Conservation (phyloP, 2,888 invertebrate species). For the Erebia palarica region DNA sequence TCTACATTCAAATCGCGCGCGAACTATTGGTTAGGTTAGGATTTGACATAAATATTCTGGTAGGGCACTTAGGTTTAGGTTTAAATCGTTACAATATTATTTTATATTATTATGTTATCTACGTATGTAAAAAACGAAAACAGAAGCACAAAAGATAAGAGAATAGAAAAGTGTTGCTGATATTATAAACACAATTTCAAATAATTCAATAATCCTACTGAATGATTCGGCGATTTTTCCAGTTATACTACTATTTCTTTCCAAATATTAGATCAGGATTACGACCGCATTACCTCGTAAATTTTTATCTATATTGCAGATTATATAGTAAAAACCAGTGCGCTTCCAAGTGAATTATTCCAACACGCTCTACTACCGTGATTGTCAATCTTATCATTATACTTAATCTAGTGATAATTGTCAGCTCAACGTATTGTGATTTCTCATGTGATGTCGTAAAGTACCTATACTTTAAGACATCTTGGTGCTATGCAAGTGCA, state of each 20-base stretch:
- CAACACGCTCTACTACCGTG: conserved; percentile 20
- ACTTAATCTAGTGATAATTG: background rate
- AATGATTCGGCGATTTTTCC: background rate
- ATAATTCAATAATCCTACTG: background rate
- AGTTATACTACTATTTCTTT: conserved; percentile 1
- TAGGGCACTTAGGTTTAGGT: too few species aligned
- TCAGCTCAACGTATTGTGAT: background rate
- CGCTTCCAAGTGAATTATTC: conserved; percentile 26
- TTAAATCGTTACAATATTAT: too few species aligned
- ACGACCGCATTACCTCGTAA: background rate
- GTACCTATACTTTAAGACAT: background rate
- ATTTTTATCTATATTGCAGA: conserved; percentile 16
- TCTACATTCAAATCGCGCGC: too few species aligned
- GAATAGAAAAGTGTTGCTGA: too few species aligned
- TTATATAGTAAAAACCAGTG: conserved; percentile 18
- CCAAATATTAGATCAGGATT: conserved; percentile 6
- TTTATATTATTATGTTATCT: too few species aligned
- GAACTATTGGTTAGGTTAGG: too few species aligned
- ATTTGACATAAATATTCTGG: too few species aligned
- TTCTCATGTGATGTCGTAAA: background rate
- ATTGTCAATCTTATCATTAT: conserved; percentile 9
- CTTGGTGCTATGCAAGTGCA: background rate
- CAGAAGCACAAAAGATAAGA: too few species aligned
- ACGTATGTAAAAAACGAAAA: too few species aligned
- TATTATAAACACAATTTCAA: too few species aligned